These are phyloP conservation scores for Cephus pygmeus DNA, from an alignment of 2,888 invertebrate species.

Conservation along the genomic window DNA sequence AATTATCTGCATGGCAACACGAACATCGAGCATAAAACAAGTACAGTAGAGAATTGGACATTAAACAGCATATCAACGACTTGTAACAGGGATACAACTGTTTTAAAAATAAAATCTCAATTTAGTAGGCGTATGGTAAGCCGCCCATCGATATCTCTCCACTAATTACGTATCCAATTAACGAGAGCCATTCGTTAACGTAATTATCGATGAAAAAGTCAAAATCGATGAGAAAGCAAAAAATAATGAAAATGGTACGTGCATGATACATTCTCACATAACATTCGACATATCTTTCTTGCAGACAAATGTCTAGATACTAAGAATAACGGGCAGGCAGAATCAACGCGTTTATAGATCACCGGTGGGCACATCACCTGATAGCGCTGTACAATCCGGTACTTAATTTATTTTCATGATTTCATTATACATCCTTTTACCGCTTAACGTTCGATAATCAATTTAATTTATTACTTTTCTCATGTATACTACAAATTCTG, in stretches of 20 bases:
- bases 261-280: constrained; percentile 13
- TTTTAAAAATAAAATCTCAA: background rate
- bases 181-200: background rate
- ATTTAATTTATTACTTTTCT: constrained; percentile 41
- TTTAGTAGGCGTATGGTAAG: background rate
- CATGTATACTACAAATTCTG: background rate
- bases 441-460: constrained; percentile 43
- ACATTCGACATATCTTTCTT: constrained; percentile 55
- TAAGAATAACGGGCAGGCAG: constrained; percentile 65
- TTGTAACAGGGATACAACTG: background rate
- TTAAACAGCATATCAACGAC: background rate
- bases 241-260: constrained; percentile 13
- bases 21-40: background rate
- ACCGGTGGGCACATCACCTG: constrained; percentile 57
- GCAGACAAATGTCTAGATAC: constrained; percentile 63
- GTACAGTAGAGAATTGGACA: background rate
- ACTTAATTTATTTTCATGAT: constrained; percentile 61
- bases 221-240: background rate
- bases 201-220: background rate
- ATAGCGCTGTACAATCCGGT: constrained; percentile 62
- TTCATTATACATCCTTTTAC: constrained; percentile 34
- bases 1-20: background rate
- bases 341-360: constrained; percentile 65
- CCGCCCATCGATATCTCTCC: background rate
- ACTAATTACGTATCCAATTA: background rate